phyloP scores from a whole-genome alignment of 2,888 invertebrate genomes.

The Pammene fasciana region DNA sequence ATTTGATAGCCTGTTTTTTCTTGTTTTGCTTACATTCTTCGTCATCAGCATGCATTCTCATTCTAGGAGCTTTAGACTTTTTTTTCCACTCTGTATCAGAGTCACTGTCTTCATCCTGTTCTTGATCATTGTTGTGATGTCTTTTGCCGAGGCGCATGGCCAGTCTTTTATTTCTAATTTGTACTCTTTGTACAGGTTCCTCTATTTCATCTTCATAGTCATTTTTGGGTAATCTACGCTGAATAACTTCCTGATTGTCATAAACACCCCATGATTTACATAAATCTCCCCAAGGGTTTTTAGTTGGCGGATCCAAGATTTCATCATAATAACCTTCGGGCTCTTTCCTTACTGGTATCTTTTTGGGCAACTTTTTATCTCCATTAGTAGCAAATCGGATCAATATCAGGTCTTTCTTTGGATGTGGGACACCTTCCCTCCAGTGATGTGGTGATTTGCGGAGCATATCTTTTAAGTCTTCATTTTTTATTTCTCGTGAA shows the following conservation, averaged over 20 bases:
- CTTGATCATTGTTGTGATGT: conserved; percentile 52
- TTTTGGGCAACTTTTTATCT: conserved; percentile 87
- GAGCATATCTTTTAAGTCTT: conserved; percentile 68
- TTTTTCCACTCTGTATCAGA: conserved; percentile 84
- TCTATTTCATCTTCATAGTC: conserved; percentile 59
- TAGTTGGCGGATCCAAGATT: conserved; percentile 63
- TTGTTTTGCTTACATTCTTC: conserved; percentile 86
- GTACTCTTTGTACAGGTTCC: conserved; percentile 54
- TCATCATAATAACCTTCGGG: conserved; percentile 58
- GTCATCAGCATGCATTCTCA: conserved; percentile 96
- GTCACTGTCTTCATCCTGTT: conserved; percentile 69
- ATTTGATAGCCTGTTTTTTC: conserved; percentile 55
- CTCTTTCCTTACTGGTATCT: conserved; percentile 59
- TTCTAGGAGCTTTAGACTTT: conserved; percentile 87
- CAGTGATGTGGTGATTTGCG: conserved; percentile 87
- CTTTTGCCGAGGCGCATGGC: conserved; percentile 74
- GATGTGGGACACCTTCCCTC: conserved; percentile 87
- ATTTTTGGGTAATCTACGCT: conserved; percentile 61
- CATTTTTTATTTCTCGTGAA: conserved; percentile 77
- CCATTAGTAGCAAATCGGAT: conserved; percentile 89
- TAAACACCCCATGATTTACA: conserved; percentile 88
- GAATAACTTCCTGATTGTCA: conserved; percentile 83
- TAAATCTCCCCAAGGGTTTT: conserved; percentile 89
- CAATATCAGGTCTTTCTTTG: conserved; percentile 87
- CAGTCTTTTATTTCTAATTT: conserved; percentile 68